Conservation (phyloP, 2,797 vertebrate species). For the Clarias pachynema region DNA sequence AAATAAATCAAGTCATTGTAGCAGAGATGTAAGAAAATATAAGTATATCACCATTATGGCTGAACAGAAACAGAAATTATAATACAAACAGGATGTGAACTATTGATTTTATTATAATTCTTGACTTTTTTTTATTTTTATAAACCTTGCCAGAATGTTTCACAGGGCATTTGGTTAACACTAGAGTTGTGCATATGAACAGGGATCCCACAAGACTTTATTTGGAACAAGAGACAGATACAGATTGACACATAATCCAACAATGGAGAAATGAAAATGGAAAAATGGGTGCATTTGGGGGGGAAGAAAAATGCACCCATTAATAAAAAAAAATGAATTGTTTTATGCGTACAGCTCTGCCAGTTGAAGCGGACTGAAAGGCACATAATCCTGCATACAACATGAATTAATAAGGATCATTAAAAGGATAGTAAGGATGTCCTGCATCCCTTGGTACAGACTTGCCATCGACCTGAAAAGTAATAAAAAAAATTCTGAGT, state of each 20-base stretch:
- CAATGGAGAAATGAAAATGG: neutral
- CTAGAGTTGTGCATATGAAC: neutral
- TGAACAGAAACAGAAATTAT: conserved; percentile 5
- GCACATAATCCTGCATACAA: conserved; percentile 64
- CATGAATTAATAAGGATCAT: conserved; percentile 90
- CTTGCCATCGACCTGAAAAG: conserved; percentile 85
- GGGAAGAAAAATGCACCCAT: conserved; percentile 6
- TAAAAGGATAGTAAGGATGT: conserved; percentile 93
- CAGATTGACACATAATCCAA: neutral
- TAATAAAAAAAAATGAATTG: conserved; percentile 51
- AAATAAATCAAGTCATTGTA: neutral
- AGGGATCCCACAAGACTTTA: neutral
- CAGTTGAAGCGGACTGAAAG: conserved; percentile 57
- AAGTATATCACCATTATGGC: neutral
- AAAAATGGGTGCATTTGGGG: neutral
- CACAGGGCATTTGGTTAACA: neutral
- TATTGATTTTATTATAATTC: neutral
- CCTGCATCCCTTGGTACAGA: conserved; percentile 86
- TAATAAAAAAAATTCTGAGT: neutral
- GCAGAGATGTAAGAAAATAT: neutral
- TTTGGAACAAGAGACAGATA: neutral
- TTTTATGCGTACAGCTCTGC: conserved; percentile 27
- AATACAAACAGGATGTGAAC: neutral
- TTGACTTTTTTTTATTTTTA: neutral
- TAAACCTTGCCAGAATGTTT: neutral